Evolutionary conservation across 1,140 invertebrate genomes (phyloP).

Genomic region (Ceratosolen fusciceps): DNA sequence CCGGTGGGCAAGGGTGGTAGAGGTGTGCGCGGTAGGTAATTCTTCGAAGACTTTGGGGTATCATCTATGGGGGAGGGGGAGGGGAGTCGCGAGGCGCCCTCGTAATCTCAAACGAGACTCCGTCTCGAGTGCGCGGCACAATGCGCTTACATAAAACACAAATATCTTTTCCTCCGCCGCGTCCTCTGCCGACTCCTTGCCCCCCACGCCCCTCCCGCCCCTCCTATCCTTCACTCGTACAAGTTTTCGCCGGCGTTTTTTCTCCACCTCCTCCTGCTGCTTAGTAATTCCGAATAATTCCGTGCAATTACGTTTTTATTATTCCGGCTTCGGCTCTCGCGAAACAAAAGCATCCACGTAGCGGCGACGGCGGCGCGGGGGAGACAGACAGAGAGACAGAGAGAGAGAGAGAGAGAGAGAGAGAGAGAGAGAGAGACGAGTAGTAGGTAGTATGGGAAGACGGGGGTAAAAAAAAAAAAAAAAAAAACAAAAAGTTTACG

Average conservation of each 20-base stretch:
- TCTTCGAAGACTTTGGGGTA: too few species aligned
- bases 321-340: constrained; percentile 8
- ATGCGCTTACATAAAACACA: constrained; percentile 8
- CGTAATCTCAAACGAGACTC: neutral
- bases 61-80: neutral
- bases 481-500: neutral
- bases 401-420: too few species aligned
- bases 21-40: too few species aligned
- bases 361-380: too few species aligned
- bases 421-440: too few species aligned
- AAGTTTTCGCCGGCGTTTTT: neutral
- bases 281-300: constrained; percentile 23
- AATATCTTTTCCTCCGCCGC: neutral
- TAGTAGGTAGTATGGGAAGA: too few species aligned
- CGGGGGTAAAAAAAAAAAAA: too few species aligned
- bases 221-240: neutral
- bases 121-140: neutral
- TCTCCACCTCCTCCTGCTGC: constrained; percentile 4
- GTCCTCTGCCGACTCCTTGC: neutral
- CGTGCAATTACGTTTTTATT: constrained; percentile 28
- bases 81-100: neutral
- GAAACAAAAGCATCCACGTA: neutral
- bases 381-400: too few species aligned
- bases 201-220: neutral
- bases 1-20: neutral